Percentiles rank a stretch among this genome's conserved stretches.
Conservation (phyloP, 2,113 vertebrate species). For the Trochalopteron elliotii region DNA sequence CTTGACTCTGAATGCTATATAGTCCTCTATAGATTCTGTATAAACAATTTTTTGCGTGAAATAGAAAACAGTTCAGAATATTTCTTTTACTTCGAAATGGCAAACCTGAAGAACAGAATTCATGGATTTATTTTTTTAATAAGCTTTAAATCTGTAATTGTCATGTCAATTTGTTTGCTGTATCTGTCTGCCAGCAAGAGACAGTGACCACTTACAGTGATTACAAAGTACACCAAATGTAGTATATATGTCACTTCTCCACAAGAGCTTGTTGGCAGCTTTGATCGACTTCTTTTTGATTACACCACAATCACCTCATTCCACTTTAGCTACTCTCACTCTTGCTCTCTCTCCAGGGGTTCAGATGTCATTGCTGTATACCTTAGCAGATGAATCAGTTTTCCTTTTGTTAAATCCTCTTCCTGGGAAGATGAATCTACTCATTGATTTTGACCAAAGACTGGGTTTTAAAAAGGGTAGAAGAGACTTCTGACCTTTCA, state of each 20-base stretch:
- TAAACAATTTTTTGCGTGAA: not conserved
- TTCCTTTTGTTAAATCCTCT: slow-evolving; percentile 71
- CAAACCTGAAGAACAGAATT: not conserved
- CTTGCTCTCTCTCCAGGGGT: slow-evolving; percentile 63
- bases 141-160: slow-evolving; percentile 25
- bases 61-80: not conserved
- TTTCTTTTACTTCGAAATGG: not conserved
- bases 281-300: slow-evolving; percentile 72
- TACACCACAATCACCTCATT: slow-evolving; percentile 77
- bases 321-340: slow-evolving; percentile 71
- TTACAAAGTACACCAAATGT: slow-evolving; percentile 48
- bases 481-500: slow-evolving; percentile 86
- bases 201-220: slow-evolving; percentile 56
- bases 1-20: not conserved
- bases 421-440: slow-evolving; percentile 74
- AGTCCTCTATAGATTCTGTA: not conserved
- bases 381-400: slow-evolving; percentile 69
- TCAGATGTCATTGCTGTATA: slow-evolving; percentile 76
- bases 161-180: not conserved
- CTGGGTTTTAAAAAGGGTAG: slow-evolving; percentile 74
- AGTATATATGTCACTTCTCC: slow-evolving; percentile 57
- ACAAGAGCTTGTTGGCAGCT: slow-evolving; percentile 67
- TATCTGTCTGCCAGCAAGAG: slow-evolving; percentile 34
- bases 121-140: not conserved
- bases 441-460: slow-evolving; percentile 82